These are phyloP conservation scores for Drosophila pegasa DNA, from an alignment of 2,888 invertebrate species.

Conservation along the genomic window DNA sequence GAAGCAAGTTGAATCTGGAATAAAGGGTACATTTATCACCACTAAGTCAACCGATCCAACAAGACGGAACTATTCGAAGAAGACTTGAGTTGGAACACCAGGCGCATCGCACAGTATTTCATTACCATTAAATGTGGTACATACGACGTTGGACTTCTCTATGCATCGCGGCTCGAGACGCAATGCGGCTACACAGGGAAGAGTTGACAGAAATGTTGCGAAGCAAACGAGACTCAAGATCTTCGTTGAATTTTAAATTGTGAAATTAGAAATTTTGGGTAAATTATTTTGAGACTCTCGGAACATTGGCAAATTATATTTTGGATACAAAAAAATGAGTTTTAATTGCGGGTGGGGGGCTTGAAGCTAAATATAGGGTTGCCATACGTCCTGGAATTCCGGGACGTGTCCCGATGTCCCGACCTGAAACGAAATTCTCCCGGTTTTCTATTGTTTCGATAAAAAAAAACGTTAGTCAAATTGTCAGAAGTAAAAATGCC, in stretches of 20 bases:
- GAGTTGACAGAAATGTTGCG: neutral
- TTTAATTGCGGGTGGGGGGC: neutral
- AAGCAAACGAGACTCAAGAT: neutral
- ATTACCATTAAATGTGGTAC: neutral
- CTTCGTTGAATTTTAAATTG: conserved; percentile 9
- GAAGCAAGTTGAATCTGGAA: conserved; percentile 52
- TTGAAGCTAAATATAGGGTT: too few species aligned
- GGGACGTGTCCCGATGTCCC: too few species aligned
- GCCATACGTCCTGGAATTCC: too few species aligned
- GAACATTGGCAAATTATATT: conserved; percentile 15
- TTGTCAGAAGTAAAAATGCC: too few species aligned
- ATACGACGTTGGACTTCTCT: neutral
- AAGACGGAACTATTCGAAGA: conserved; percentile 14
- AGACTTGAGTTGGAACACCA: neutral
- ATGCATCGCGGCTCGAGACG: neutral
- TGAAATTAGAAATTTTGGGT: conserved; percentile 16
- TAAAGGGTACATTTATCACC: conserved; percentile 9
- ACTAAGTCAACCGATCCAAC: conserved; percentile 21
- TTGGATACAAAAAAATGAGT: neutral
- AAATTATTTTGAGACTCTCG: neutral
- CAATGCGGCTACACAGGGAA: neutral
- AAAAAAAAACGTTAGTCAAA: too few species aligned
- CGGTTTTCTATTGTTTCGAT: too few species aligned
- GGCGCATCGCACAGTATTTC: neutral
- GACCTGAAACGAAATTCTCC: too few species aligned